Evolutionary conservation across 2,113 vertebrate species (phyloP), one percentile per base, ranked within the genome.

Genomic region (Oplegnathus fasciatus): DNA sequence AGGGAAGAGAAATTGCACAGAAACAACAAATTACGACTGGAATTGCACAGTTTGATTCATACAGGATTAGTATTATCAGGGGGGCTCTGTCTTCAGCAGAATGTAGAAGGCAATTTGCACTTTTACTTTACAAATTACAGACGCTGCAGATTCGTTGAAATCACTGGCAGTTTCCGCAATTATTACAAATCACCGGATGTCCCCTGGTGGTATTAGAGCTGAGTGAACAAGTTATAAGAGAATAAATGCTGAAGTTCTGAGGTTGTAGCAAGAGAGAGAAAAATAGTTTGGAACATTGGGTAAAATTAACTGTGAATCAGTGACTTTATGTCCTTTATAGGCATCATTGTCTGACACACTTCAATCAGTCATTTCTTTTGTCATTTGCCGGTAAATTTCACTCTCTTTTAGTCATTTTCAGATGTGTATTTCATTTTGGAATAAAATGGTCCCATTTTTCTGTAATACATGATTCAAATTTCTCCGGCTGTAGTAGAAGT

Each of bases 111-210:
- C 70, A 80, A 80, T 83, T 83, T 80, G 78, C 2, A 57, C 28
- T 42, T 82, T 76, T 34, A 34, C 57, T 81, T 65, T 26, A 80
- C 14, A 22, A 86, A 86, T 80, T 69, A 78, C 86, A 85, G 44
- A 65, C n/a, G 40, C 44, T n/a, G 72, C 79, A 30, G 84, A 80
- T 83, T 66, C 13, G 30, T 30, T 42, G 34, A 86, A 87, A 78
- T 83, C 73, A 69, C 50, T 30, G 46, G 64, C 67, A 32, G 48
- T 85, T 84, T 76, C 15, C 9, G 9, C 37, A 78, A 60, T 89
- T 75, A 89, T 75, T 69, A 71, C 64, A 83, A 88, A 79, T 86
- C 78, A 73, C 37, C 4, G 3, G 20, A 46, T 58, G 28, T 72
- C 66, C 55, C 72, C 10, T 5, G 54, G 66, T 54, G 10, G 50